Base-by-base conservation (phyloP, 2,113 vertebrate genomes). In the Salminus brasiliensis region DNA sequence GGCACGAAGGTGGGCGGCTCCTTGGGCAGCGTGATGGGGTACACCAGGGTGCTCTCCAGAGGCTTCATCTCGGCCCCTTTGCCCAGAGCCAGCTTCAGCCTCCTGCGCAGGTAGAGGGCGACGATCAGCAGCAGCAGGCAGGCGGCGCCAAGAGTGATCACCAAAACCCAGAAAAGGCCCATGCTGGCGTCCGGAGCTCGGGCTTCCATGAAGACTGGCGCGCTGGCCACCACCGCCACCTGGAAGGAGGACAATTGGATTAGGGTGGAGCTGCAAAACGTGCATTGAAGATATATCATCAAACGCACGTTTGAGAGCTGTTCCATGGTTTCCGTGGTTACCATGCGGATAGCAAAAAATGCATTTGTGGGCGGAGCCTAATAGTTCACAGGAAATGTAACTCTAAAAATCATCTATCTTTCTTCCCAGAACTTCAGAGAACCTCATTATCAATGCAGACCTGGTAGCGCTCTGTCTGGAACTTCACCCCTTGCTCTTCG, bases 1-100 rank as follows among this genome's bases (percentile, higher is more conserved):
- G 97, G 95, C 1, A 95, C 92, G 5, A 98, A 97, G 0, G 92
- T 95, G 21, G 96, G 92, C 0, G 96, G 94, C 71, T 97, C 96
- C 84, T 97, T 97, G 78, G 97, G 97, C 53, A 98, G 85, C 47
- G 96, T 96, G 79, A 98, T 95, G 45, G 97, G 97, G 86, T 98
- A 98, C 3, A 98, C 96, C 81, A 97, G 81, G 6, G 96, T 97
- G 87, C 96, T 97, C 88, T 98, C 97, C 0, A 96, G 90, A 0
- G 95, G 94, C 84, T 97, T 97, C 89, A 93, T 93, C 80, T 92
- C 93, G 0, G 95, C 88, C 0, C 94, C 95, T 57, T 96, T 96
- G 0, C 95, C 96, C 18, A 97, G 85, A 0, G 97, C 96, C 70
- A 96, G 92, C 74, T 95, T 94, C 60, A 98, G 88, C 65, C 96